Evolutionary conservation across 2,888 invertebrate species (phyloP).

Genomic region (Cataglyphis rosenhaueri): DNA sequence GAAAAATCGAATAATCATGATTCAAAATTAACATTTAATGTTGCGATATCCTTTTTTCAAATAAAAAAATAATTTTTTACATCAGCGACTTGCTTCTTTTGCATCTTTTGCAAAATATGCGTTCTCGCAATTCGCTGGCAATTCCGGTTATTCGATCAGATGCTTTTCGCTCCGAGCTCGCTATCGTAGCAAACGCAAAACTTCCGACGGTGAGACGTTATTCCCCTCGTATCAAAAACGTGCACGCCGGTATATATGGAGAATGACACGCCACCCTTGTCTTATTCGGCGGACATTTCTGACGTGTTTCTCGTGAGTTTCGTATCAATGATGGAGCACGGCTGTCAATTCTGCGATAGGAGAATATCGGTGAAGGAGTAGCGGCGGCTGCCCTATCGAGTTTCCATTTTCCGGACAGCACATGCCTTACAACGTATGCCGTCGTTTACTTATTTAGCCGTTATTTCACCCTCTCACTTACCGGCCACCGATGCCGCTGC

Average conservation of each 20-base stretch:
- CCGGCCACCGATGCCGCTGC: conserved; percentile 54
- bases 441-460: conserved; percentile 74
- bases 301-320: conserved; percentile 61
- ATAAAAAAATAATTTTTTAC: not conserved
- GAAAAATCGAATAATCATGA: not conserved
- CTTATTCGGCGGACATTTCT: conserved; percentile 64
- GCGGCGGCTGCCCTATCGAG: conserved; percentile 55
- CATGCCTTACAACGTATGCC: conserved; percentile 36
- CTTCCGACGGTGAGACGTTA: conserved; percentile 20
- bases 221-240: conserved; percentile 25
- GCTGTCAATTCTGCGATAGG: conserved; percentile 68
- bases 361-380: conserved; percentile 50
- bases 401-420: conserved; percentile 50
- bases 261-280: conserved; percentile 65
- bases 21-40: not conserved
- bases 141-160: conserved; percentile 26
- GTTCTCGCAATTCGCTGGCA: not conserved
- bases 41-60: not conserved
- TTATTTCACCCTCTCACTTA: conserved; percentile 63
- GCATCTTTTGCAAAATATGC: not conserved
- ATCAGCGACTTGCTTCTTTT: not conserved
- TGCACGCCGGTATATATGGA: conserved; percentile 41
- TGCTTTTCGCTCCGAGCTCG: conserved; percentile 18
- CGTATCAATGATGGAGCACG: conserved; percentile 69
- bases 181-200: conserved; percentile 31